Evolutionary conservation across 2,888 invertebrate genomes (phyloP).

Genomic region (Andrena camellia): DNA sequence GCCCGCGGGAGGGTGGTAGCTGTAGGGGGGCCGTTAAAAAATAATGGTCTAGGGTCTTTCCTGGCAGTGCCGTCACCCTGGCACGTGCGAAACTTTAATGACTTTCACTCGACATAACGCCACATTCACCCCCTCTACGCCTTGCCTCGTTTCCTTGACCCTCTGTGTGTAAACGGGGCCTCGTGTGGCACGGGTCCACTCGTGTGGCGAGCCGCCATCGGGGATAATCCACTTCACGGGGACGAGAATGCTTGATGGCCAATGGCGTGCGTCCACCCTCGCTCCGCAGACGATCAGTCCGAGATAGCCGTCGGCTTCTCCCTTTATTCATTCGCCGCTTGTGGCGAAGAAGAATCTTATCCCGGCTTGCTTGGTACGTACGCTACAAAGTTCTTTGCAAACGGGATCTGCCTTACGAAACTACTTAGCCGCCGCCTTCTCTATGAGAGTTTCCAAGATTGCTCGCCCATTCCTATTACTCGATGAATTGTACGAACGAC

Average conservation of each 20-base stretch:
- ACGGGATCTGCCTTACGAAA: background rate
- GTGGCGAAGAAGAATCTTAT: too few relatives aligned
- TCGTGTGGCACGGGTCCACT: conserved; percentile 50
- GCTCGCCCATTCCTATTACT: too few relatives aligned
- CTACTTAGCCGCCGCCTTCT: too few relatives aligned
- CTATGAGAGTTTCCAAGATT: too few relatives aligned
- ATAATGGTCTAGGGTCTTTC: conserved; percentile 73
- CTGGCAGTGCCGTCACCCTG: conserved; percentile 53
- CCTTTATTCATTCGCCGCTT: conserved; percentile 56
- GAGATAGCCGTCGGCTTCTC: conserved; percentile 29
- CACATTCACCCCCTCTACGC: conserved; percentile 25
- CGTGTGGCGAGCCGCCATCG: conserved; percentile 63
- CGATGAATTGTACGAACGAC: too few relatives aligned
- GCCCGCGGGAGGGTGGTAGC: conserved; percentile 34
- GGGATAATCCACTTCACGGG: conserved; percentile 65
- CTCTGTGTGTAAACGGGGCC: conserved; percentile 21
- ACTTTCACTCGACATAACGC: conserved; percentile 65
- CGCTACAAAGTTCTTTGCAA: conserved; percentile 1
- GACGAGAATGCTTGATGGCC: conserved; percentile 49
- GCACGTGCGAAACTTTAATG: conserved; percentile 78
- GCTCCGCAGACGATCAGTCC: conserved; percentile 44
- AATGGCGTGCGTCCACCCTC: conserved; percentile 25
- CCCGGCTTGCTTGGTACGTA: background rate
- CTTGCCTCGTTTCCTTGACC: conserved; percentile 3
- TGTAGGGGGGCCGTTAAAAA: conserved; percentile 72